A percentile compares a stretch with the other conserved stretches of the same genome.
Conservation (phyloP, 2,797 vertebrate species). For the Parotocinclus haroldoi region DNA sequence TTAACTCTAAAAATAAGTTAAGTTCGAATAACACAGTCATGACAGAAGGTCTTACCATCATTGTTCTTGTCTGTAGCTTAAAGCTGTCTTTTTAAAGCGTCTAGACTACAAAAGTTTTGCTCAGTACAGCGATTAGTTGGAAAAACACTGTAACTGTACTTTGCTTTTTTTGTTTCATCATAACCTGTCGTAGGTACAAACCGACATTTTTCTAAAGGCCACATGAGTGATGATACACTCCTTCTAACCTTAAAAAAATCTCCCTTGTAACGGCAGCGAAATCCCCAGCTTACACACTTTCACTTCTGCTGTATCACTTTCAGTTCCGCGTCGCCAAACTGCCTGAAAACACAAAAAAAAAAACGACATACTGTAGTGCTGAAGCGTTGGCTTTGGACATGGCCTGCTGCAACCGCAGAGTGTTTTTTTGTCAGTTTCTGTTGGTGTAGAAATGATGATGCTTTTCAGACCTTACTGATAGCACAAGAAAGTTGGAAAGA, state of each 20-base stretch:
- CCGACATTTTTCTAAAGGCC: conserved; percentile 15
- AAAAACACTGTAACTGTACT: neutral
- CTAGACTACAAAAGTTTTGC: too few relatives aligned
- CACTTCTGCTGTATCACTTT: conserved; percentile 57
- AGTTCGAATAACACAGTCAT: too few relatives aligned
- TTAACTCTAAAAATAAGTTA: too few relatives aligned
- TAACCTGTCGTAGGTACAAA: neutral
- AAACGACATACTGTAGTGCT: conserved; percentile 15
- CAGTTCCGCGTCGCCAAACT: conserved; percentile 50
- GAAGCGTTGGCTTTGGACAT: neutral
- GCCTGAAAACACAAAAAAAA: conserved; percentile 18
- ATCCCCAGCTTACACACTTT: conserved; percentile 52
- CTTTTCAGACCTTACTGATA: conserved; percentile 16
- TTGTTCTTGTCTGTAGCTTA: too few relatives aligned
- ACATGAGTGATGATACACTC: conserved; percentile 26
- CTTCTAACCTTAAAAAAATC: conserved; percentile 30
- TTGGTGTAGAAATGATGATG: conserved; percentile 16
- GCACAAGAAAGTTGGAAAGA: conserved; percentile 19
- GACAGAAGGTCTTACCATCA: too few relatives aligned
- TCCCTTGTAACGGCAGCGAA: conserved; percentile 44
- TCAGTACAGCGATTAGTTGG: too few relatives aligned
- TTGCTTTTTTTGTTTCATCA: neutral
- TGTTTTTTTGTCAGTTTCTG: conserved; percentile 27
- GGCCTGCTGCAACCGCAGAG: conserved; percentile 6
- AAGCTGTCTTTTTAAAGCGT: too few relatives aligned